phyloP scores from a whole-genome alignment of 2,888 invertebrate genomes.

The Epinotia nisella region DNA sequence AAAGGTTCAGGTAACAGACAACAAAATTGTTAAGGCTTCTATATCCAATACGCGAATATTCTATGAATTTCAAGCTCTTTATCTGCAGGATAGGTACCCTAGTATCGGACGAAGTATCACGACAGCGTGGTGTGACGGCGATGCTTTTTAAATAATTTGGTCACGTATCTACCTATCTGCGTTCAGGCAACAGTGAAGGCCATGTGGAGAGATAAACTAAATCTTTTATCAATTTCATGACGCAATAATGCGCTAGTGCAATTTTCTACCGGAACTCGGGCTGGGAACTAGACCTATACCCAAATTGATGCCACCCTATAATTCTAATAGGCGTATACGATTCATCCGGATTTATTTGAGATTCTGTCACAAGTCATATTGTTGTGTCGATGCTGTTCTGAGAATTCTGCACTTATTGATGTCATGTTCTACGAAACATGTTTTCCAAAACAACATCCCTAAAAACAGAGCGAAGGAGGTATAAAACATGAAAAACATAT shows the following conservation, averaged over 20 bases:
- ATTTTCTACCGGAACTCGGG: slow-evolving; percentile 1
- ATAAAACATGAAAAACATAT: slow-evolving; percentile 28
- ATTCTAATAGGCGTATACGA: neutral
- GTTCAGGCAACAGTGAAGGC: slow-evolving; percentile 46
- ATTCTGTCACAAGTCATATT: neutral
- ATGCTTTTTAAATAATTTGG: slow-evolving; percentile 54
- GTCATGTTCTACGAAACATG: slow-evolving; percentile 2
- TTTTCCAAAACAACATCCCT: slow-evolving; percentile 7
- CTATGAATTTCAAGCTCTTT: slow-evolving; percentile 47
- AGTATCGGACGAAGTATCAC: slow-evolving; percentile 41
- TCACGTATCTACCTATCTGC: slow-evolving; percentile 57
- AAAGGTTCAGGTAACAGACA: neutral
- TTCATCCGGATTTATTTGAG: neutral
- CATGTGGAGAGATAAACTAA: slow-evolving; percentile 43
- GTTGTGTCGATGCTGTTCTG: neutral
- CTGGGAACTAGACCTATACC: neutral
- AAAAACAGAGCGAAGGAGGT: neutral
- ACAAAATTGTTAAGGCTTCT: neutral
- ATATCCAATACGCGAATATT: neutral
- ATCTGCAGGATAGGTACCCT: slow-evolving; percentile 60
- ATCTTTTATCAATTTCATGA: slow-evolving; percentile 34
- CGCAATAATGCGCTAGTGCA: slow-evolving; percentile 24
- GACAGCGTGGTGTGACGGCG: slow-evolving; percentile 47
- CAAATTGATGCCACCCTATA: neutral
- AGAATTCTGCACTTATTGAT: neutral